Conservation (phyloP, 2,113 vertebrate genomes). For the Pterocles orientalis region DNA sequence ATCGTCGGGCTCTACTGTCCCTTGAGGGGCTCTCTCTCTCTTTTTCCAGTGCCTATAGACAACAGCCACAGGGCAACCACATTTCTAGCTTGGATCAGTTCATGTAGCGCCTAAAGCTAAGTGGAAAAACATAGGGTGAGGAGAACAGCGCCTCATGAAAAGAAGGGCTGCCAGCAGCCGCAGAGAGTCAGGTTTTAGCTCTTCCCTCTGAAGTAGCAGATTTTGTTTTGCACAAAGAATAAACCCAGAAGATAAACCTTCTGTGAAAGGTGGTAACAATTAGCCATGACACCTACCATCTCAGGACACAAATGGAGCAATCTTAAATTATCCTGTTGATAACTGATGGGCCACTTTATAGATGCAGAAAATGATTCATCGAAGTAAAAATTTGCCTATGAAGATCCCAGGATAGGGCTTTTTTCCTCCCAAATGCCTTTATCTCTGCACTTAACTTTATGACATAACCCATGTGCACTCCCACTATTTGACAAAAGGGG, state of each 20-base stretch:
- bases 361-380: not conserved
- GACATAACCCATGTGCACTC: not conserved
- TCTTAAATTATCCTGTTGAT: not conserved
- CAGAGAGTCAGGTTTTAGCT: not conserved
- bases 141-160: not conserved
- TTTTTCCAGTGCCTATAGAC: not conserved
- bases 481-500: not conserved
- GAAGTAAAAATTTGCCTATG: not conserved
- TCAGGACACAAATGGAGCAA: not conserved
- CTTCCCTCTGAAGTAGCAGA: not conserved
- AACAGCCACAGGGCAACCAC: not conserved
- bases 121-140: not conserved
- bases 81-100: not conserved
- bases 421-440: not conserved
- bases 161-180: not conserved
- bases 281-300: not conserved
- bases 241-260: not conserved
- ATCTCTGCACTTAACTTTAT: constrained; percentile 3
- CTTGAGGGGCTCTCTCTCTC: not conserved
- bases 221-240: not conserved
- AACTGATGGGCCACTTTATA: not conserved
- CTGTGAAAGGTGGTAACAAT: not conserved
- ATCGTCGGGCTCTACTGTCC: not conserved
- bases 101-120: not conserved
- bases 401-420: not conserved